Conservation (phyloP, 2,888 invertebrate species). For the Arrhopalites spinosus region DNA sequence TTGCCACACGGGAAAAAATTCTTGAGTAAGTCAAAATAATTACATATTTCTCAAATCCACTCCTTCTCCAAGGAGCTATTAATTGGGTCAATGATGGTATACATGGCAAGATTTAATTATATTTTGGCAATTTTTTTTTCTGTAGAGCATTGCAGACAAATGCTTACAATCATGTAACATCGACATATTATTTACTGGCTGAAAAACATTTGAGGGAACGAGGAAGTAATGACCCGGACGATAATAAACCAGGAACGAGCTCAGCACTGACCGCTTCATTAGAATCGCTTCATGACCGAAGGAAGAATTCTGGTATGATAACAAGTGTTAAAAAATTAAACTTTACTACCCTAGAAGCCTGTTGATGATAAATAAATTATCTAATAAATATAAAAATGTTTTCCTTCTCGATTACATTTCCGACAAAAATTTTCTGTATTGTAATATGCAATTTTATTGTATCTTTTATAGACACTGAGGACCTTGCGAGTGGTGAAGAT, state of each 20-base stretch:
- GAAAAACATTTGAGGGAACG: slow-evolving; percentile 83
- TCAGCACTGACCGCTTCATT: slow-evolving; percentile 48
- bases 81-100: too few relatives aligned
- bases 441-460: too few relatives aligned
- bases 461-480: slow-evolving; percentile 41
- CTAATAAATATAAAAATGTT: too few relatives aligned
- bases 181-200: slow-evolving; percentile 94
- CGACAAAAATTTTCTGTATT: too few relatives aligned
- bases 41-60: not conserved
- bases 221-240: slow-evolving; percentile 26
- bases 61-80: too few relatives aligned
- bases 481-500: slow-evolving; percentile 42
- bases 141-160: slow-evolving; percentile 86
- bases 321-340: not conserved
- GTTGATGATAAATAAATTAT: too few relatives aligned
- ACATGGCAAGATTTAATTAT: not conserved
- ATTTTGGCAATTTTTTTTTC: slow-evolving; percentile 45
- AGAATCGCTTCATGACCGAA: slow-evolving; percentile 50
- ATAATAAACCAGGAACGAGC: slow-evolving; percentile 56
- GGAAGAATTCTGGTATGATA: slow-evolving; percentile 45
- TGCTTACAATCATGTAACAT: slow-evolving; percentile 97
- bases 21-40: slow-evolving; percentile 70
- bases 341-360: too few relatives aligned
- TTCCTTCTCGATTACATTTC: too few relatives aligned
- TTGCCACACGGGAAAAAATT: slow-evolving; percentile 93